Evolutionary conservation across 2,888 invertebrate genomes (phyloP).

Genomic region (Lottia scabra): DNA sequence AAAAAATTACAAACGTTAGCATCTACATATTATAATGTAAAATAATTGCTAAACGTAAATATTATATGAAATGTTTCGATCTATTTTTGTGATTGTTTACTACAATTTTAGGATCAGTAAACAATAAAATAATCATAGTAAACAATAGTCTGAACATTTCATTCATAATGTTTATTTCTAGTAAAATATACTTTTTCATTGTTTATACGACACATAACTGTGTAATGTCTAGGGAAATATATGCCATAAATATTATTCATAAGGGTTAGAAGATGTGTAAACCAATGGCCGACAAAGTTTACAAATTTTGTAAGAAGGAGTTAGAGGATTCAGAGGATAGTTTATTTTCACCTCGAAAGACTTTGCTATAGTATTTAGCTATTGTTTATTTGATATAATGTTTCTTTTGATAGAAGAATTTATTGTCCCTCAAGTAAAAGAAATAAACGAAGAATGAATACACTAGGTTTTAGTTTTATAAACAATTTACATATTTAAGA

Average conservation of each 20-base stretch:
- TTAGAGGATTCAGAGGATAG: not conserved
- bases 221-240: slow-evolving; percentile 4
- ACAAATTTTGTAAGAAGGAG: not conserved
- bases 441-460: slow-evolving; percentile 17
- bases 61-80: too few species aligned
- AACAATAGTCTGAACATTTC: too few species aligned
- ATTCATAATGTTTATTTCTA: too few species aligned
- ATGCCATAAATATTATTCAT: too few species aligned
- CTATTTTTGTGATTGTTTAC: too few species aligned
- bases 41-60: too few species aligned
- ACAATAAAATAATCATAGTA: too few species aligned
- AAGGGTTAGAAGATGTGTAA: not conserved
- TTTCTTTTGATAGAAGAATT: slow-evolving; percentile 11
- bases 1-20: too few species aligned
- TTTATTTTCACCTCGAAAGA: not conserved
- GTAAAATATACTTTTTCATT: not conserved
- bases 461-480: not conserved
- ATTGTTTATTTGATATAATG: slow-evolving; percentile 16
- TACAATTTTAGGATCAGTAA: too few species aligned
- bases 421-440: slow-evolving; percentile 19
- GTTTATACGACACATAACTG: not conserved
- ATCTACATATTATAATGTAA: too few species aligned
- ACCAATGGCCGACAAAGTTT: not conserved
- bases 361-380: not conserved
- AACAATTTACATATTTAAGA: not conserved